A percentile compares a stretch with the other conserved stretches of the same genome.
phyloP scores from a whole-genome alignment of 2,888 invertebrate species.

The Tyria jacobaeae region DNA sequence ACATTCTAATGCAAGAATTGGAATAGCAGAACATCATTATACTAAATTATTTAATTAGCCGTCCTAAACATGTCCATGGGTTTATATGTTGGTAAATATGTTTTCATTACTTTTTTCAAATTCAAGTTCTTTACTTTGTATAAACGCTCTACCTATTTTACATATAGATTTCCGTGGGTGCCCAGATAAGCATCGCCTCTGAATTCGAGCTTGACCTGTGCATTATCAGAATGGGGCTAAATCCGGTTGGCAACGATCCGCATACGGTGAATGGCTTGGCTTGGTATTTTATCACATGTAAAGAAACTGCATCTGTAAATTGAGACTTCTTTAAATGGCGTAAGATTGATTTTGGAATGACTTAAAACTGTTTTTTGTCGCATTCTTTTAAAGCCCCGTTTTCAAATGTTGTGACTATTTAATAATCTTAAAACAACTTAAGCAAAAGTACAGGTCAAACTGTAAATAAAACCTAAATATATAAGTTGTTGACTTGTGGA shows the following conservation, averaged over 20 bases:
- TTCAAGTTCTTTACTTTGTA: neutral
- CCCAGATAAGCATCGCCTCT: conserved; percentile 47
- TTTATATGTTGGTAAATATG: no score
- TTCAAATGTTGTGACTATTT: no score
- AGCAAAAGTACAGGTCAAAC: no score
- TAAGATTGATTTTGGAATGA: conserved; percentile 4
- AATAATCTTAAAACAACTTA: no score
- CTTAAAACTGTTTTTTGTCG: neutral
- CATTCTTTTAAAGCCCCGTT: no score
- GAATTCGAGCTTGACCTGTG: conserved; percentile 60
- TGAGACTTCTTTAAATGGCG: neutral
- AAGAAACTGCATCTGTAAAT: neutral
- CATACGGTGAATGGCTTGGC: conserved; percentile 52
- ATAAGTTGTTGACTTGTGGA: no score
- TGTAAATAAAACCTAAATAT: no score
- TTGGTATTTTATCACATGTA: conserved; percentile 26
- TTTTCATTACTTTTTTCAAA: no score
- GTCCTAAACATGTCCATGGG: no score
- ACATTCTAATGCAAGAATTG: no score
- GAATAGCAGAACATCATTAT: no score
- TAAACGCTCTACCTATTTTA: neutral
- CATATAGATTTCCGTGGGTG: conserved; percentile 11
- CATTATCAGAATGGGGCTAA: conserved; percentile 55
- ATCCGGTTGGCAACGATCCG: conserved; percentile 68
- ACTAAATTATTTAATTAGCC: no score